These are phyloP conservation scores for Mus caroli DNA, from an alignment of 2,797 vertebrate genomes.

Conservation along the genomic window DNA sequence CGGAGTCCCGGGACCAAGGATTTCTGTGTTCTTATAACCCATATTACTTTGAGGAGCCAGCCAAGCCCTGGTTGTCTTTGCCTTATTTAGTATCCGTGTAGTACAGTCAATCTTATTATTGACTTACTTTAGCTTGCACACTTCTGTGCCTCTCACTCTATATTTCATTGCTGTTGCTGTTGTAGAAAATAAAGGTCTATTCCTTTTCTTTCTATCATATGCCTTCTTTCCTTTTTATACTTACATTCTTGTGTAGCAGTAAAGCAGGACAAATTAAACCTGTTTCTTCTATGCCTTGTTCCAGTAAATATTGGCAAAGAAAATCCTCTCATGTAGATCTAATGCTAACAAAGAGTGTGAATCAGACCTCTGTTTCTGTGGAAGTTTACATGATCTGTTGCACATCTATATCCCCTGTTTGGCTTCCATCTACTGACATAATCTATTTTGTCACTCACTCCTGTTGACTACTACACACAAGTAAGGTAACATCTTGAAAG, in stretches of 20 bases:
- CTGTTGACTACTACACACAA: not conserved
- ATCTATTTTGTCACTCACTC: not conserved
- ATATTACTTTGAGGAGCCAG: not conserved
- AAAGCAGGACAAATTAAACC: not conserved
- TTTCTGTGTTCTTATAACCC: not conserved
- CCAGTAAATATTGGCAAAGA: not conserved
- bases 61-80: not conserved
- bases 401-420: not conserved
- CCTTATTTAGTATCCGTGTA: not conserved
- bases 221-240: too few species aligned
- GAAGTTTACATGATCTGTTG: not conserved
- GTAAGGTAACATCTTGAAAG: not conserved
- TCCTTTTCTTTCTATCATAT: not conserved
- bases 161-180: not conserved
- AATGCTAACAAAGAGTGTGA: not conserved
- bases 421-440: too few species aligned
- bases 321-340: not conserved
- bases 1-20: too few species aligned
- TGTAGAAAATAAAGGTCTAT: not conserved
- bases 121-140: not conserved
- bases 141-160: not conserved
- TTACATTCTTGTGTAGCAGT: not conserved
- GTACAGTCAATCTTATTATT: not conserved
- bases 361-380: not conserved
- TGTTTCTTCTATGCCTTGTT: not conserved